Evolutionary conservation across 2,888 invertebrate genomes (phyloP).

Genomic region (Melolontha melolontha): DNA sequence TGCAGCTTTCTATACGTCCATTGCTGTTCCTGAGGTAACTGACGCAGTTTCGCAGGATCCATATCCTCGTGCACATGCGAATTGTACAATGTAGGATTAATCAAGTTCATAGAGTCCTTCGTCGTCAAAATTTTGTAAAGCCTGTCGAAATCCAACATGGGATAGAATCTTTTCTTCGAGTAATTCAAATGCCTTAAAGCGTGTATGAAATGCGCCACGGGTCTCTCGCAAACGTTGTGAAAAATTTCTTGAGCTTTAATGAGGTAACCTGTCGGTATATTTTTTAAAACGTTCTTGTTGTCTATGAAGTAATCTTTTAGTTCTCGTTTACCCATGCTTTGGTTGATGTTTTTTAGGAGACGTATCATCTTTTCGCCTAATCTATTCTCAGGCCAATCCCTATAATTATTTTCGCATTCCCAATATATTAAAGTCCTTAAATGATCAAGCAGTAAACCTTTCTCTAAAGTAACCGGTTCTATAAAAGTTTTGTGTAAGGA

Average conservation of each 20-base stretch:
- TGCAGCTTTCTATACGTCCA: constrained; percentile 46
- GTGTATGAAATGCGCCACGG: constrained; percentile 76
- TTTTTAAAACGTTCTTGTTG: constrained; percentile 79
- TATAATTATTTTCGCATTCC: constrained; percentile 78
- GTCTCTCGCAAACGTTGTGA: constrained; percentile 77
- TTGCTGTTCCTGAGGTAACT: constrained; percentile 44
- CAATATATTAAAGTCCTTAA: constrained; percentile 81
- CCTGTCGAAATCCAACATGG: constrained; percentile 71
- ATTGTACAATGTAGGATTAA: constrained; percentile 38
- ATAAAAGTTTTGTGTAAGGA: constrained; percentile 80
- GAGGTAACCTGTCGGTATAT: constrained; percentile 74
- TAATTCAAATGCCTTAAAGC: constrained; percentile 78
- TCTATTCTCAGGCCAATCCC: constrained; percentile 80
- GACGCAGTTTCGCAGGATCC: constrained; percentile 46
- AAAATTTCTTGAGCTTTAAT: constrained; percentile 75
- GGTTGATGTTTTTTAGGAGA: constrained; percentile 74
- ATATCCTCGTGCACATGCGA: constrained; percentile 14
- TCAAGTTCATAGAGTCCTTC: constrained; percentile 20
- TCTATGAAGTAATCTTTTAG: constrained; percentile 79
- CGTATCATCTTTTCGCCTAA: constrained; percentile 76
- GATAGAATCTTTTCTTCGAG: constrained; percentile 73
- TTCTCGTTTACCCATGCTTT: constrained; percentile 71
- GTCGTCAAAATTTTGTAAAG: constrained; percentile 54
- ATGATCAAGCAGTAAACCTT: constrained; percentile 78
- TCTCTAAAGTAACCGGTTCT: constrained; percentile 73